Evolutionary conservation across 1,140 invertebrate genomes (phyloP).

Genomic region (Heliconius eleuchia): DNA sequence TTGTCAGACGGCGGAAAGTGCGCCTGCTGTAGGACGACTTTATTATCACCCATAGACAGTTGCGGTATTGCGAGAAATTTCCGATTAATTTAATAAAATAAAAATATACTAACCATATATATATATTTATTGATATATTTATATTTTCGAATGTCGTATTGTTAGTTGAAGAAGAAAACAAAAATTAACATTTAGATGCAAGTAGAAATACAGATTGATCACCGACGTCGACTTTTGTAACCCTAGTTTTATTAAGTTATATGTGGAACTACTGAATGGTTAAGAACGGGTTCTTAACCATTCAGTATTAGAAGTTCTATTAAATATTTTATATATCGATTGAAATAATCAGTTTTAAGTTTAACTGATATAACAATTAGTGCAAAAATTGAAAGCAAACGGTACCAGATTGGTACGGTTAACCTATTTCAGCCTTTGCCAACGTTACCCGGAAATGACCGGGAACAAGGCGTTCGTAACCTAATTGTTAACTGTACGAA

Average conservation of each 20-base stretch:
- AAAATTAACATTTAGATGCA: too few species aligned
- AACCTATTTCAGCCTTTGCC: conserved; percentile 28
- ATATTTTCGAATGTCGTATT: too few species aligned
- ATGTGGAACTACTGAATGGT: too few species aligned
- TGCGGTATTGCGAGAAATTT: not conserved
- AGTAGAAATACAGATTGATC: too few species aligned
- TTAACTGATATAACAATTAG: not conserved
- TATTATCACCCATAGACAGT: not conserved
- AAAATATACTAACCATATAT: too few species aligned
- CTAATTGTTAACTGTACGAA: conserved; percentile 27
- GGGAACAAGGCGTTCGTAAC: conserved; percentile 22
- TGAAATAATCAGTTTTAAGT: not conserved
- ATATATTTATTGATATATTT: too few species aligned
- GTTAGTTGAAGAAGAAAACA: too few species aligned
- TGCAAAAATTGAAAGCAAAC: conserved; percentile 8
- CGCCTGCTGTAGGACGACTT: not conserved
- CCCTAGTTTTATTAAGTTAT: too few species aligned
- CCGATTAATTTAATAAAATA: not conserved
- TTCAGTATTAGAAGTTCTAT: not conserved
- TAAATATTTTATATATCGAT: not conserved
- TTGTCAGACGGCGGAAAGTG: conserved; percentile 18
- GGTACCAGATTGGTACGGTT: conserved; percentile 26
- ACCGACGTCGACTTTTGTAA: too few species aligned
- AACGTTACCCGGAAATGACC: conserved; percentile 29
- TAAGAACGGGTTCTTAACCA: too few species aligned